Base-by-base conservation (phyloP, 2,888 invertebrate species). In the Chrysolina americana region DNA sequence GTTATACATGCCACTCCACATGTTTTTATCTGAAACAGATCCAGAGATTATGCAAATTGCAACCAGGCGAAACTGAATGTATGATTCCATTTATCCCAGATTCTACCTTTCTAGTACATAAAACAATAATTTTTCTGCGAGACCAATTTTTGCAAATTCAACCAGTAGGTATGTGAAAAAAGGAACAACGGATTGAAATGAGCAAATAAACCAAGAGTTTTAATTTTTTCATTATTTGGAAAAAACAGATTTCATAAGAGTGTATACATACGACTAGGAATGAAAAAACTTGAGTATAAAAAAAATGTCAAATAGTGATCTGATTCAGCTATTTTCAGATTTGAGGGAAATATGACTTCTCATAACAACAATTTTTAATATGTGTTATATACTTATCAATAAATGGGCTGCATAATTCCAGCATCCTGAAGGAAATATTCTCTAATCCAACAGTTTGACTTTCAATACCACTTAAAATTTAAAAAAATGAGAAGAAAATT, bases 21-120 rank as follows among this genome's bases (percentile, higher is more conserved):
- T 56, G 56, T 21, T 56, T 23, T 56, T 21, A 56, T 21, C 56
- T 23, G 56, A 56, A 56, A 21, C 56, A 23, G 19, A 56, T 15
- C 23, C 56, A 56, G 21, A 56, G 21, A 56, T 56, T 56, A 23
- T 56, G 56, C 6, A 23, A 56, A 56, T 13, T 56, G 56, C 56
- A 23, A 23, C 19, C 23, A 23, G 15, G 56, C 23, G 15, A 23
- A 23, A 56, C 15, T 50, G 50, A 50, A 8, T 50, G 6, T 50
- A 50, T 50, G 50, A 56, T 56, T 56, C 6, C 23, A 56, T 56
- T 23, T 21, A 36, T 36, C 36, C 36, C 4, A 36, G 8, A 36
- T 36, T 36, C 36, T 23, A 56, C 56, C 56, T 23, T 56, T 56
- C 23, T 56, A 13, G 10, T 56, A 23, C 56, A 56, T 56, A n/a